A percentile compares a stretch with the other conserved stretches of the same genome.
phyloP scores from a whole-genome alignment of 2,797 vertebrate species.

The Moxostoma hubbsi region DNA sequence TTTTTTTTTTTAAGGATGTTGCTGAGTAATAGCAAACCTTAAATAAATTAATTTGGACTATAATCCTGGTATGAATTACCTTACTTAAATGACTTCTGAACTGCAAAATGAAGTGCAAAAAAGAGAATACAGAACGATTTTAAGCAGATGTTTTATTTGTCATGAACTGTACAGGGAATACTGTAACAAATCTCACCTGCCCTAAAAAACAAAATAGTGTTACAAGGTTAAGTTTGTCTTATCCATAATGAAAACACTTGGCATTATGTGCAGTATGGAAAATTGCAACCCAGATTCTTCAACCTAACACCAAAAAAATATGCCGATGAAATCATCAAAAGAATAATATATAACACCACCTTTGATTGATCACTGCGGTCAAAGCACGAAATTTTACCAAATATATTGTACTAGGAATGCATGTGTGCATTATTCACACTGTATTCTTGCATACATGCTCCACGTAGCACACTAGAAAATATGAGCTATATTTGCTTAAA shows the following conservation, averaged over 20 bases:
- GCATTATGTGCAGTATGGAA: conserved; percentile 32
- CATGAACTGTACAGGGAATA: conserved; percentile 48
- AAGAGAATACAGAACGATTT: background rate
- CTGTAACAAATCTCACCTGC: conserved; percentile 38
- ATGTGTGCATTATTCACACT: conserved; percentile 11
- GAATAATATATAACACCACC: conserved; percentile 13
- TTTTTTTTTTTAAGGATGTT: conserved; percentile 12
- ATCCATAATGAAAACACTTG: conserved; percentile 51
- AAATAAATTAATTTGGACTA: conserved; percentile 39
- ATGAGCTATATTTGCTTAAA: no score
- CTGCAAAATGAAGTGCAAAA: no score
- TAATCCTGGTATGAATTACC: conserved; percentile 6
- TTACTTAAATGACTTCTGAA: background rate
- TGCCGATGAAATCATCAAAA: conserved; percentile 27
- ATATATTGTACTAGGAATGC: conserved; percentile 22
- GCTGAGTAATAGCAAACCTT: conserved; percentile 18
- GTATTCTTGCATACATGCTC: background rate
- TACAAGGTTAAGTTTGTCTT: conserved; percentile 48
- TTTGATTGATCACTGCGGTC: conserved; percentile 23
- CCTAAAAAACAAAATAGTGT: conserved; percentile 56
- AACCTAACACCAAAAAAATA: conserved; percentile 34
- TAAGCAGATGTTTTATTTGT: conserved; percentile 39
- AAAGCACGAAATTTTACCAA: conserved; percentile 34
- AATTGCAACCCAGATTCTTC: conserved; percentile 18
- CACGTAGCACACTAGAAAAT: background rate